A percentile compares a stretch with the other conserved stretches of the same genome.
These are phyloP conservation scores for Anser cygnoides DNA, from an alignment of 2,113 vertebrate species.

Conservation along the genomic window DNA sequence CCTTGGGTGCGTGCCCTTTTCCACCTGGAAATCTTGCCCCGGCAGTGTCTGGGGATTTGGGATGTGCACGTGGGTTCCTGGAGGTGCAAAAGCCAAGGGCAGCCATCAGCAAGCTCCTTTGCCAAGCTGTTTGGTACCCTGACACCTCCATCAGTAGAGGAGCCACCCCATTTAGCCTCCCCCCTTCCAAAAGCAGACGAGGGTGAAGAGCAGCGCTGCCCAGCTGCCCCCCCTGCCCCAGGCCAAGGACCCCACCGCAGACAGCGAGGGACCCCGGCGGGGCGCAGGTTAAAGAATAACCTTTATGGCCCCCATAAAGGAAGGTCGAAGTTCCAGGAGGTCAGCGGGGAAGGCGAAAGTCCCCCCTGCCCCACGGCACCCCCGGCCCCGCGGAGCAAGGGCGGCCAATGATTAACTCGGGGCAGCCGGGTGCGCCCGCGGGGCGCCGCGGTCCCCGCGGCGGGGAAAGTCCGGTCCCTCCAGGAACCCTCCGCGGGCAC, in stretches of 20 bases:
- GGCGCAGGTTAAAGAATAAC: conserved; percentile 1
- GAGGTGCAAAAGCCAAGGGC: neutral
- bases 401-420: conserved; percentile 22
- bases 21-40: neutral
- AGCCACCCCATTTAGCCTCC: rapidly evolving
- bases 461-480: neutral
- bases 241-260: neutral
- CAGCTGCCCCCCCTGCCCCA: rapidly evolving
- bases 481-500: neutral
- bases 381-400: neutral
- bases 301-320: conserved; percentile 57
- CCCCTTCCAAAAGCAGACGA: rapidly evolving
- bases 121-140: neutral
- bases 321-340: conserved; percentile 31
- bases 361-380: neutral
- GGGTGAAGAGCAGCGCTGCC: neutral
- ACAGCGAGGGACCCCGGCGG: rapidly evolving
- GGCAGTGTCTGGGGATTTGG: neutral
- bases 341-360: neutral
- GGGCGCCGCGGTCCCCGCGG: neutral
- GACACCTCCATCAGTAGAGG: neutral
- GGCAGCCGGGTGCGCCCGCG: rapidly evolving
- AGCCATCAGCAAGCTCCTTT: neutral
- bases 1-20: neutral
- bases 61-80: neutral